These are phyloP conservation scores for Drosophila paranaensis DNA, from an alignment of 2,888 invertebrate species.

Conservation along the genomic window DNA sequence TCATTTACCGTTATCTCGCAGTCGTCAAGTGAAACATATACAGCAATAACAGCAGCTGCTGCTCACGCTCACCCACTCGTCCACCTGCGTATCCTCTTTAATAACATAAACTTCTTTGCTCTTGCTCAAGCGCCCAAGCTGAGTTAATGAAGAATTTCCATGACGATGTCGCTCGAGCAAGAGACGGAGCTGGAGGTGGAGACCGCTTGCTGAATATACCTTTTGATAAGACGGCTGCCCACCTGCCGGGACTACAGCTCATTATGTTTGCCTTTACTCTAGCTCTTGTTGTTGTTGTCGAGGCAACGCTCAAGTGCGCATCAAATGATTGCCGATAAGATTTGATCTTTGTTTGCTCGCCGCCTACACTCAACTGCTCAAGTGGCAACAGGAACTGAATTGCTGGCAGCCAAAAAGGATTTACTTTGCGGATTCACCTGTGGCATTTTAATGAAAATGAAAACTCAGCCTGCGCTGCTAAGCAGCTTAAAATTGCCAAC, in stretches of 20 bases:
- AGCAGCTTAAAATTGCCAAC: conserved; percentile 68
- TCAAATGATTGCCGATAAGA: conserved; percentile 80
- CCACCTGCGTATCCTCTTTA: conserved; percentile 56
- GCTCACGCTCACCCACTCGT: neutral
- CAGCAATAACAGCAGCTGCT: conserved; percentile 58
- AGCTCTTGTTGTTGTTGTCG: conserved; percentile 27
- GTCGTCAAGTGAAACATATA: conserved; percentile 76
- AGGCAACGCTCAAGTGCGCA: conserved; percentile 63
- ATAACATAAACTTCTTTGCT: conserved; percentile 80
- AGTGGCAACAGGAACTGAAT: conserved; percentile 34
- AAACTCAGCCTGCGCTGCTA: conserved; percentile 44
- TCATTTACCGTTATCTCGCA: conserved; percentile 79
- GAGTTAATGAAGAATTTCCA: conserved; percentile 82
- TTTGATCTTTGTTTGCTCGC: conserved; percentile 75
- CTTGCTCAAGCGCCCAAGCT: conserved; percentile 56
- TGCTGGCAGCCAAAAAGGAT: conserved; percentile 46
- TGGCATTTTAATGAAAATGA: conserved; percentile 77
- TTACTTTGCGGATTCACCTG: conserved; percentile 61
- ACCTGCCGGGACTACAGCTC: conserved; percentile 58
- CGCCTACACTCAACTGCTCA: conserved; percentile 28
- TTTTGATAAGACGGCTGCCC: conserved; percentile 56
- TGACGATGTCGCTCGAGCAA: conserved; percentile 65
- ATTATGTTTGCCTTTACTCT: conserved; percentile 59
- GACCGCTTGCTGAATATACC: conserved; percentile 43
- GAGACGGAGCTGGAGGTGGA: neutral